phyloP scores from a whole-genome alignment of 2,113 vertebrate species.

The Ardeotis arabs region DNA sequence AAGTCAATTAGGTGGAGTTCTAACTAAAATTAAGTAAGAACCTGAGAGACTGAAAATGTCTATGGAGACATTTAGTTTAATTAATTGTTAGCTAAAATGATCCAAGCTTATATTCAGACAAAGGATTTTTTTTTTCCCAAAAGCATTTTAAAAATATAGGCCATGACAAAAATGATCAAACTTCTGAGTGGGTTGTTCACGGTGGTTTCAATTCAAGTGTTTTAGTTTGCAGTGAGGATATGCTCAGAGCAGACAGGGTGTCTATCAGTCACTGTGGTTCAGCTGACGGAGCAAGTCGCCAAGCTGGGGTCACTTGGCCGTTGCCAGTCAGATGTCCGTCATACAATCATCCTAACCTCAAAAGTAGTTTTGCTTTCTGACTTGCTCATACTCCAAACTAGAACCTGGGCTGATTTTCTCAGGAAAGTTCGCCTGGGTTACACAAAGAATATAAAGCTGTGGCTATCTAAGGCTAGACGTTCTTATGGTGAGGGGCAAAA shows the following conservation, averaged over 20 bases:
- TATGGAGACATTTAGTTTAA: not conserved
- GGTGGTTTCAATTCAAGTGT: not conserved
- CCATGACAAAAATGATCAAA: not conserved
- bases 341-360: not conserved
- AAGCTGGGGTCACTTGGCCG: not conserved
- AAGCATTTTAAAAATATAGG: not conserved
- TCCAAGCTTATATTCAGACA: not conserved
- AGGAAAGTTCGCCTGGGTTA: not conserved
- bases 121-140: not conserved
- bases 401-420: not conserved
- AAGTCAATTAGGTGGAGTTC: not conserved
- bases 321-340: not conserved
- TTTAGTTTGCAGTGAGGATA: not conserved
- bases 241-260: not conserved
- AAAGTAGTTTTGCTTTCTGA: not conserved
- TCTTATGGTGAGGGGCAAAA: not conserved
- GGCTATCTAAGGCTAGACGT: not conserved
- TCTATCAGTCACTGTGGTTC: not conserved
- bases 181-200: not conserved
- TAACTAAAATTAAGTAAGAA: conserved; percentile 31
- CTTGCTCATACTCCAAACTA: not conserved
- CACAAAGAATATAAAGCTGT: not conserved
- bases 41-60: not conserved
- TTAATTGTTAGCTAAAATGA: conserved; percentile 10
- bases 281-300: not conserved